A percentile compares a stretch with the other conserved stretches of the same genome.
phyloP scores from a whole-genome alignment of 2,113 vertebrate species.

The Callaeas wilsoni region DNA sequence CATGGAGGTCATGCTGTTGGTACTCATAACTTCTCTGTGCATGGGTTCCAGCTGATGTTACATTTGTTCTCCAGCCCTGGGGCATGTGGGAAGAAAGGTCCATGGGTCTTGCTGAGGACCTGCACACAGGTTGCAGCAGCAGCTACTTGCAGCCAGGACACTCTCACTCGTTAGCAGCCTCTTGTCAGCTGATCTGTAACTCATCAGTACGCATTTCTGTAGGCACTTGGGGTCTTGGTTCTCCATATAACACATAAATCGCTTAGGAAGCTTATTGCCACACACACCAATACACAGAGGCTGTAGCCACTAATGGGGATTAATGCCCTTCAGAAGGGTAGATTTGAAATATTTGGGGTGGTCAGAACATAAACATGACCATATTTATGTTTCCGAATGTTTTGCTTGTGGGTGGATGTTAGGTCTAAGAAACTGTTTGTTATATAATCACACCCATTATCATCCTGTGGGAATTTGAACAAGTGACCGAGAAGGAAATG shows the following conservation, averaged over 20 bases:
- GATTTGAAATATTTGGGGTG: background rate
- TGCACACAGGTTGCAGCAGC: background rate
- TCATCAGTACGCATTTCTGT: no score
- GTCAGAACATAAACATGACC: background rate
- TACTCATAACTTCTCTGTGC: background rate
- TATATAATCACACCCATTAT: background rate
- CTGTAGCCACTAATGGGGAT: background rate
- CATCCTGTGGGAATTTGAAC: background rate
- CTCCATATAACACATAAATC: background rate
- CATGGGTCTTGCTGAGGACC: background rate
- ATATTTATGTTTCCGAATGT: background rate
- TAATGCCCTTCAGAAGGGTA: background rate
- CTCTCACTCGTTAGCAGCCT: background rate
- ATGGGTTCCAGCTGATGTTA: background rate
- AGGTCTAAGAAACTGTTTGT: background rate
- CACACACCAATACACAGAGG: background rate
- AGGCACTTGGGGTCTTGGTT: background rate
- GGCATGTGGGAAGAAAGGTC: no score
- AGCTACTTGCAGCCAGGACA: background rate
- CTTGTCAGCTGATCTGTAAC: background rate
- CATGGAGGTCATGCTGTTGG: background rate
- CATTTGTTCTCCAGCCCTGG: background rate
- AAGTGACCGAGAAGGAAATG: accelerated
- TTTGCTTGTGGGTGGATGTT: background rate
- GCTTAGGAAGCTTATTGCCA: background rate